Evolutionary conservation across 37 sponge, comb jelly and placozoan genomes (phyloP).

Genomic region (Ephydatia muelleri): DNA sequence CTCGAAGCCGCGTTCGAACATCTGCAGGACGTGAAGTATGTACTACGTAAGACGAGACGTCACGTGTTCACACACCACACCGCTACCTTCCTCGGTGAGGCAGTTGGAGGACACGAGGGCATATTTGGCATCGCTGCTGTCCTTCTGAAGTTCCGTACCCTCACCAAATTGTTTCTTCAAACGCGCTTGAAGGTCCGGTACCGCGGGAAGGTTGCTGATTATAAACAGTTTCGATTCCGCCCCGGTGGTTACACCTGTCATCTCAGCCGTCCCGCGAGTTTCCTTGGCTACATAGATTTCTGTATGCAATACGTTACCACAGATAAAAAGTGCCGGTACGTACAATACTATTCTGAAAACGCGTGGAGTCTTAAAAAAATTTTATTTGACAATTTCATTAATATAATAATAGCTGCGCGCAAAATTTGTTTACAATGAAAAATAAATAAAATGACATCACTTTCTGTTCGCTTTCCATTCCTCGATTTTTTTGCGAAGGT

Average conservation of each 20-base stretch:
- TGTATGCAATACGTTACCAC: too few relatives aligned
- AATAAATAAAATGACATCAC: background rate
- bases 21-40: background rate
- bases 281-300: too few relatives aligned
- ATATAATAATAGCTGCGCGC: background rate
- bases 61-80: too few relatives aligned
- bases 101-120: background rate
- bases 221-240: background rate
- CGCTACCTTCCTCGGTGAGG: background rate
- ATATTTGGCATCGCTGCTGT: background rate
- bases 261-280: background rate
- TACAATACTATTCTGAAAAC: too few relatives aligned
- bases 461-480: slow-evolving; percentile 67
- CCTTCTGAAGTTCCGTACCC: background rate
- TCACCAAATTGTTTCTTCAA: background rate
- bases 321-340: too few relatives aligned
- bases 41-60: background rate
- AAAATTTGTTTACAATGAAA: background rate
- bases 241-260: background rate
- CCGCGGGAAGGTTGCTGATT: background rate
- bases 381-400: too few relatives aligned
- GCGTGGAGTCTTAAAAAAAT: too few relatives aligned
- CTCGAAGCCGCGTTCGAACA: background rate
- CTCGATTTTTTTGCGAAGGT: slow-evolving; percentile 73
- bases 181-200: background rate